These are phyloP conservation scores for Anabacerthia variegaticeps DNA, from an alignment of 2,797 vertebrate genomes.

Conservation along the genomic window DNA sequence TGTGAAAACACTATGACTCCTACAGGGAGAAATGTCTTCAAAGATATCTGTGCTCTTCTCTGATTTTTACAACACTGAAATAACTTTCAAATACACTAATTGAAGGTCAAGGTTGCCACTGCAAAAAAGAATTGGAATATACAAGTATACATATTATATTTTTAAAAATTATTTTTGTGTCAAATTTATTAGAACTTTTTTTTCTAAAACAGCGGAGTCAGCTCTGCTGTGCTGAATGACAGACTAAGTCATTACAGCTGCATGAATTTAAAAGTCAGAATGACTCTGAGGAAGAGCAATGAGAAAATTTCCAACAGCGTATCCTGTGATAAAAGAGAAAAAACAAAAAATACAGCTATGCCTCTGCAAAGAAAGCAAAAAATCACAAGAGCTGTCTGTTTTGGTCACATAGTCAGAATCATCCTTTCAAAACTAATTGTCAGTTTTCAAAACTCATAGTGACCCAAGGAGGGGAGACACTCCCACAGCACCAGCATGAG, in stretches of 20 bases:
- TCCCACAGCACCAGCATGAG: background rate
- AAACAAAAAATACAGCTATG: background rate
- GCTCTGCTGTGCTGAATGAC: background rate
- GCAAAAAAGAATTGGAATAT: background rate
- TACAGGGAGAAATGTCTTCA: background rate
- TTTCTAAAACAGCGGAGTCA: background rate
- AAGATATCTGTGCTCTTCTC: background rate
- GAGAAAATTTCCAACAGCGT: background rate
- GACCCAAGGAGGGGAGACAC: background rate
- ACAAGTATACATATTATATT: background rate
- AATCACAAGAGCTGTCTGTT: background rate
- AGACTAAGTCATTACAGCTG: background rate
- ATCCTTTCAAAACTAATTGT: background rate
- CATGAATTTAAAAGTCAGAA: background rate
- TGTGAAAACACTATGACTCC: accelerated
- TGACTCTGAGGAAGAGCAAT: background rate
- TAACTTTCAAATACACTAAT: background rate
- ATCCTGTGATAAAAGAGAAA: background rate
- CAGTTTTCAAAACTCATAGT: background rate
- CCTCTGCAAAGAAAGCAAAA: background rate
- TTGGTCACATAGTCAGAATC: background rate
- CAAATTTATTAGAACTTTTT: background rate
- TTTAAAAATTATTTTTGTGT: background rate
- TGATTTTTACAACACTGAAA: background rate
- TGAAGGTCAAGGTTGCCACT: background rate